Percentiles rank a stretch among this genome's conserved stretches.
Conservation (phyloP, 2,113 vertebrate genomes). For the Etheostoma spectabile region DNA sequence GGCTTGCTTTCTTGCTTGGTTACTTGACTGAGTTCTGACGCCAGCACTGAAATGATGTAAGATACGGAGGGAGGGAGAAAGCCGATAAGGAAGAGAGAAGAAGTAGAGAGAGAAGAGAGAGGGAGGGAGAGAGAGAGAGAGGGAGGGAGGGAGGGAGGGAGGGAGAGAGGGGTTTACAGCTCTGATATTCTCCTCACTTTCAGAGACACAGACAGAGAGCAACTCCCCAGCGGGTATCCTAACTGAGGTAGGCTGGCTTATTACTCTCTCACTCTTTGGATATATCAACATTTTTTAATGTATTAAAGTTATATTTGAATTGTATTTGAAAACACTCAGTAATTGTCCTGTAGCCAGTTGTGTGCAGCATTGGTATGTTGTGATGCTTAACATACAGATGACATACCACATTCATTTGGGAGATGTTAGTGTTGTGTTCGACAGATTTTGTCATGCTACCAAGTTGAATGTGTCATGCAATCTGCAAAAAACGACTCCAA, state of each 20-base stretch:
- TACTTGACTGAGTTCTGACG: constrained; percentile 82
- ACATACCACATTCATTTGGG: background rate
- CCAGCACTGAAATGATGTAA: constrained; percentile 77
- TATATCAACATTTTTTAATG: background rate
- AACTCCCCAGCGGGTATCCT: constrained; percentile 64
- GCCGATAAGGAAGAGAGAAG: constrained; percentile 46
- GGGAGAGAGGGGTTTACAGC: constrained; percentile 36
- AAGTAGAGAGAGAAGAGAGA: constrained; percentile 29
- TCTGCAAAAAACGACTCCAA: constrained; percentile 1
- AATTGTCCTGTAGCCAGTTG: background rate
- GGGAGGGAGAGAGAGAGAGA: too few species aligned
- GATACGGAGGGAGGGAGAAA: constrained; percentile 59
- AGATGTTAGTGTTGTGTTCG: background rate
- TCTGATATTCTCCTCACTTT: constrained; percentile 67
- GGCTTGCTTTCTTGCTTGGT: constrained; percentile 20
- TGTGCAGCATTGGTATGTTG: background rate
- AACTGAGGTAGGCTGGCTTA: constrained; percentile 73
- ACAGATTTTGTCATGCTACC: background rate
- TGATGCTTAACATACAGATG: background rate
- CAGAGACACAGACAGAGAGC: constrained; percentile 70
- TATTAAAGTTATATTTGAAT: background rate
- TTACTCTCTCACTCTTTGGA: constrained; percentile 16
- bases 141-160: too few species aligned
- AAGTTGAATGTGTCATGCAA: constrained; percentile 25
- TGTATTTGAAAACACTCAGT: background rate